These are phyloP conservation scores for Melipona quadrifasciata DNA, from an alignment of 1,140 invertebrate genomes.

Conservation along the genomic window DNA sequence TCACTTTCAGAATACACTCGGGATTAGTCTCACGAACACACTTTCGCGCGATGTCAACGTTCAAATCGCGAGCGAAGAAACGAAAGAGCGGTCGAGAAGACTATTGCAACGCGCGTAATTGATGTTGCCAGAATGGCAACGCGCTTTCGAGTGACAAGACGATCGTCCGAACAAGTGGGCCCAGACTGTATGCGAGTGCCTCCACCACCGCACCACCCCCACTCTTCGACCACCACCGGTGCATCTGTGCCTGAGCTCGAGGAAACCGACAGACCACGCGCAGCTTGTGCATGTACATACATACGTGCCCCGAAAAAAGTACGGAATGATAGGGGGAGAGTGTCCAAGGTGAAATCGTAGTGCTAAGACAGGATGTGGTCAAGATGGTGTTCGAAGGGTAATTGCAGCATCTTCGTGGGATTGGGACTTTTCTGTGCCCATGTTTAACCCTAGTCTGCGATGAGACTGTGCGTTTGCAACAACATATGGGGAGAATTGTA, in stretches of 20 bases:
- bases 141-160: slow-evolving; percentile 74
- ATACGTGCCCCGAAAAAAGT: neutral
- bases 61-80: neutral
- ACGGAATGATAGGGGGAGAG: neutral
- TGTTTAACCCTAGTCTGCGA: neutral
- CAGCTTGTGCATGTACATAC: neutral
- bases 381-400: neutral
- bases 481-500: neutral
- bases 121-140: slow-evolving; percentile 75
- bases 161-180: slow-evolving; percentile 72
- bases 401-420: neutral
- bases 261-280: neutral
- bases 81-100: neutral
- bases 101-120: neutral
- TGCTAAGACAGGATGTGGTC: neutral
- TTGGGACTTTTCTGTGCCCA: neutral
- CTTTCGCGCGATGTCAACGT: neutral
- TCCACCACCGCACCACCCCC: slow-evolving; percentile 68
- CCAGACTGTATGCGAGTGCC: slow-evolving; percentile 51
- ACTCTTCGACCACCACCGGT: slow-evolving; percentile 54
- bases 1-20: neutral
- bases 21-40: neutral
- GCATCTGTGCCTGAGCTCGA: slow-evolving; percentile 47
- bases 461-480: neutral
- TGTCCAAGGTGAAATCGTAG: neutral